phyloP scores from a whole-genome alignment of 1,140 invertebrate genomes.

The Drosophila saltans region DNA sequence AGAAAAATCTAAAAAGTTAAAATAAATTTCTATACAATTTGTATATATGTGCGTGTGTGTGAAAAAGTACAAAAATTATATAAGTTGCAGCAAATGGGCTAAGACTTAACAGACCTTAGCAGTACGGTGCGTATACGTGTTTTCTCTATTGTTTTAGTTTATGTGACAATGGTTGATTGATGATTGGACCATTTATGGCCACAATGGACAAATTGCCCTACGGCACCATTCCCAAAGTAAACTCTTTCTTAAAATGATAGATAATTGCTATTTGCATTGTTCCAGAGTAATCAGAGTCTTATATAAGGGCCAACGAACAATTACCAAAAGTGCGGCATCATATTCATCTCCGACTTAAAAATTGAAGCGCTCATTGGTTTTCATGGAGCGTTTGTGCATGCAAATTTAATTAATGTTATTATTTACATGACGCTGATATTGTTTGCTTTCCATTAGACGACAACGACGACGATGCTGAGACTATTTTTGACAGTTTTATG shows the following conservation, averaged over 20 bases:
- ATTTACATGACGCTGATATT: conserved; percentile 65
- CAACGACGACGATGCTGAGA: conserved; percentile 17
- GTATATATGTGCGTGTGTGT: not conserved
- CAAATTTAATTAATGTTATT: conserved; percentile 80
- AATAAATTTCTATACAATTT: not conserved
- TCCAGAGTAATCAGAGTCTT: conserved; percentile 16
- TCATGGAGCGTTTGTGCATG: conserved; percentile 69
- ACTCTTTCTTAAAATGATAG: conserved; percentile 27
- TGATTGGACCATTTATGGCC: not conserved
- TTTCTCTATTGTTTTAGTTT: conserved; percentile 2
- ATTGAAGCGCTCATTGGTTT: conserved; percentile 57
- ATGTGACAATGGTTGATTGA: conserved; percentile 1
- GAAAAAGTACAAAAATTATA: not conserved
- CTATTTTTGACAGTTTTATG: conserved; percentile 60
- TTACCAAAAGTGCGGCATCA: conserved; percentile 53
- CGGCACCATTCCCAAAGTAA: conserved; percentile 1
- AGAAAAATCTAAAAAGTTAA: conserved; percentile 38
- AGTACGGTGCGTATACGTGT: not conserved
- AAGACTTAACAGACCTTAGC: not conserved
- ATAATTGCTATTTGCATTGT: conserved; percentile 57
- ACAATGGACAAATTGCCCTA: not conserved
- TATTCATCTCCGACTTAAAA: conserved; percentile 43
- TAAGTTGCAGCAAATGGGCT: not conserved
- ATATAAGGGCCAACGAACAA: conserved; percentile 20
- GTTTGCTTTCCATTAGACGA: conserved; percentile 73